Base-by-base conservation (phyloP, 2,888 invertebrate species). In the Linnaemya tessellans region DNA sequence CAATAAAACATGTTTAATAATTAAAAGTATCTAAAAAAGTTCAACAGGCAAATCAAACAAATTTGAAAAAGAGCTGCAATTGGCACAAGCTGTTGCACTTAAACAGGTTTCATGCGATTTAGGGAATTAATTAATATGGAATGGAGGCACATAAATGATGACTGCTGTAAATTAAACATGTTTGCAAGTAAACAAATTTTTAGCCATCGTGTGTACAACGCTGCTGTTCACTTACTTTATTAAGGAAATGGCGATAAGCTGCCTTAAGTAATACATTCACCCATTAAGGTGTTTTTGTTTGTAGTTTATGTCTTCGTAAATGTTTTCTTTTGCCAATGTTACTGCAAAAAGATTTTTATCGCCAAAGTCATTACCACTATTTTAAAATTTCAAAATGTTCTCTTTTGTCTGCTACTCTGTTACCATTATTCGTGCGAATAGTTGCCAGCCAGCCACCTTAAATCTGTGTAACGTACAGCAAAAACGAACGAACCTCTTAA, bases 331-430 rank as follows among this genome's bases (percentile, higher is more conserved):
- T 70, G 49, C 54, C 22, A 62, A 46, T 49, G 51, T 60, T 18
- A 71, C 41, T 67, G 15, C n/a, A n/a, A n/a, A 30, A 71, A 78
- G 82, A 82, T 82, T 65, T 65, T 71, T 71, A 82, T 82, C 82
- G 41, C 5, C 13, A 65, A 77, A 82, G 58, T 82, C 82, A 82
- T 82, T 82, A 78, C 77, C 82, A 82, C 82, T 78, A 71, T 82
- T 82, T 64, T 71, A 56, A 82, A 82, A 70, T 82, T 77, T 78
- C 3, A 56, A 81, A 81, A 75, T 62, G 60, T 64, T 62, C 38
- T 75, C 51, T 77, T n/a, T 74, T 74, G 15, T 43, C 20, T 62
- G 56, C 38, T 56, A 46, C 41, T 68, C 54, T 68, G 46, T 78
- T 68, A 20, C 43, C 64, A 54, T 54, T 79, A 7, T 68, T 58